These are phyloP conservation scores for Corbicula japonica DNA, from an alignment of 2,888 invertebrate genomes.

Conservation along the genomic window DNA sequence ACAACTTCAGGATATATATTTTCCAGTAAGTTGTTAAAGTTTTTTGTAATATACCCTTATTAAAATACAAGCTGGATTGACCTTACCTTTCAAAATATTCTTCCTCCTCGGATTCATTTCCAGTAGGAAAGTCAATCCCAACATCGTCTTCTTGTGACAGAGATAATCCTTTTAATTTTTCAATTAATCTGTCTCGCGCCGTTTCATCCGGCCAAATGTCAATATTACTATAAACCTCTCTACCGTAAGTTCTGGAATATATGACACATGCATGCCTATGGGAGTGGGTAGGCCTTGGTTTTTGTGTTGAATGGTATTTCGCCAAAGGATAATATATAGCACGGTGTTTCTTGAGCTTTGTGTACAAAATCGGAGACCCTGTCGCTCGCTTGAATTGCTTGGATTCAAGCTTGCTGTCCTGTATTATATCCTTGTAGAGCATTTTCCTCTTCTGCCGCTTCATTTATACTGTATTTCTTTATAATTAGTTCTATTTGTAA, in stretches of 20 bases:
- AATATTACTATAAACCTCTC: slow-evolving; percentile 54
- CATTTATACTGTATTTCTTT: not conserved
- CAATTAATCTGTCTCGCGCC: slow-evolving; percentile 22
- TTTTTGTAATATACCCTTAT: too few species aligned
- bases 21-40: too few species aligned
- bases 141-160: slow-evolving; percentile 27
- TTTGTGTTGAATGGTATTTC: slow-evolving; percentile 19
- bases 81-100: too few species aligned
- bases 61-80: too few species aligned
- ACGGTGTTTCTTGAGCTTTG: slow-evolving; percentile 41
- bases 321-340: slow-evolving; percentile 58
- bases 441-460: slow-evolving; percentile 33
- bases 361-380: slow-evolving; percentile 52
- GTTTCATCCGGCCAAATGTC: slow-evolving; percentile 58
- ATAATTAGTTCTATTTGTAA: not conserved
- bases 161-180: slow-evolving; percentile 34
- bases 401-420: slow-evolving; percentile 30
- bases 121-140: slow-evolving; percentile 31
- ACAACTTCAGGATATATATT: too few species aligned
- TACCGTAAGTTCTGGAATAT: slow-evolving; percentile 49
- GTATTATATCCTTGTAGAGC: slow-evolving; percentile 45
- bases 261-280: slow-evolving; percentile 44
- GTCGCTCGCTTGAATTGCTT: slow-evolving; percentile 50
- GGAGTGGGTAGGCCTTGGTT: slow-evolving; percentile 20
- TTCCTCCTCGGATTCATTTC: too few species aligned